These are phyloP conservation scores for Toxotes jaculatrix DNA, from an alignment of 2,113 vertebrate species.

Conservation along the genomic window DNA sequence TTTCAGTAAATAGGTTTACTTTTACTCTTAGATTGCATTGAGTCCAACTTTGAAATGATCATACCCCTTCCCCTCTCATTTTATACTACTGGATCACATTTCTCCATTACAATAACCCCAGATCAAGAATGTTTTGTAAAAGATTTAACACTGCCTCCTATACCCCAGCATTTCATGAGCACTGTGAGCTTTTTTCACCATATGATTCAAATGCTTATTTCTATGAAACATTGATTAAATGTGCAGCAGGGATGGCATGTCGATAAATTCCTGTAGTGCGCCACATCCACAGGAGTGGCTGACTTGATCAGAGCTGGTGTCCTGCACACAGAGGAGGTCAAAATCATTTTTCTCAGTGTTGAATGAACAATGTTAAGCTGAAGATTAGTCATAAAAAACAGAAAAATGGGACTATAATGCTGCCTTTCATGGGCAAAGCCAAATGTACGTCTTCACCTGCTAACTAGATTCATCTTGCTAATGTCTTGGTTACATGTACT, in stretches of 20 bases:
- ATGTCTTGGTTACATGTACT: slow-evolving; percentile 18
- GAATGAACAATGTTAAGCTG: slow-evolving; percentile 37
- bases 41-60: neutral
- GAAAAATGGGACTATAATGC: slow-evolving; percentile 10
- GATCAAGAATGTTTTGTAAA: neutral
- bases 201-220: neutral
- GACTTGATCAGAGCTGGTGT: neutral
- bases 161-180: neutral
- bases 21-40: neutral
- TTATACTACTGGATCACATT: neutral
- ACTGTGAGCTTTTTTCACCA: neutral
- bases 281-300: slow-evolving; percentile 13
- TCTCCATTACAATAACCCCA: neutral
- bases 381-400: slow-evolving; percentile 34
- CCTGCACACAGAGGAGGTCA: neutral
- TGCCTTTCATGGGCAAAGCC: slow-evolving; percentile 23
- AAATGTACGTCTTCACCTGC: slow-evolving; percentile 22
- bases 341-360: neutral
- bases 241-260: neutral
- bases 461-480: slow-evolving; percentile 21
- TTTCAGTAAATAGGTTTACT: neutral
- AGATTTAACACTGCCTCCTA: neutral
- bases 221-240: slow-evolving; percentile 12
- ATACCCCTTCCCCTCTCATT: neutral
- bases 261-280: neutral